Evolutionary conservation across 2,888 invertebrate species (phyloP).

Genomic region (Biston betularia): DNA sequence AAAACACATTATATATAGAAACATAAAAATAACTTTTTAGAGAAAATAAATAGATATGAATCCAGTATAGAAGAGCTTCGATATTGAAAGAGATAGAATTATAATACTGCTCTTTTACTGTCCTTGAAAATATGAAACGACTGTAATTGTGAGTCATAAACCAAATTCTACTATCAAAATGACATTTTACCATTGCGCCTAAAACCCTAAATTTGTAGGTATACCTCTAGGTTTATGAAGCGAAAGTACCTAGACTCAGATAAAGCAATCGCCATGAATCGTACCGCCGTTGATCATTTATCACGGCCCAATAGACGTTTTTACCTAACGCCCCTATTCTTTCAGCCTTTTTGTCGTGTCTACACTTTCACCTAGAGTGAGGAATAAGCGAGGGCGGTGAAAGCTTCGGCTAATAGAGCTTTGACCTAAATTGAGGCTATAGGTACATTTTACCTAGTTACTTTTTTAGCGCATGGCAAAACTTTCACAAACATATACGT

Average conservation of each 20-base stretch:
- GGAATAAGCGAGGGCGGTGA: constrained; percentile 19
- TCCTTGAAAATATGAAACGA: too few species aligned
- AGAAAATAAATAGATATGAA: too few species aligned
- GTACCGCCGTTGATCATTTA: constrained; percentile 60
- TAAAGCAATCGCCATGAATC: constrained; percentile 63
- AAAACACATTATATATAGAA: too few species aligned
- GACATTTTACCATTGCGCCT: background rate
- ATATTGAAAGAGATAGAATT: too few species aligned
- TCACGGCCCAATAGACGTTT: constrained; percentile 70
- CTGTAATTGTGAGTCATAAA: too few species aligned
- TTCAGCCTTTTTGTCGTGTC: constrained; percentile 57
- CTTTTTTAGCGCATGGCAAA: background rate
- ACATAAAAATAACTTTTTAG: too few species aligned
- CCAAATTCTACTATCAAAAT: too few species aligned
- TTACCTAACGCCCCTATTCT: constrained; percentile 64
- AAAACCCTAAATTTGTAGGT: background rate
- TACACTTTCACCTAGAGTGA: constrained; percentile 29
- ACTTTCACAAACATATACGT: background rate
- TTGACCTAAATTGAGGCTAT: constrained; percentile 25
- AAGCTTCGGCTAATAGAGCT: constrained; percentile 27
- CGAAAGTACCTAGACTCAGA: constrained; percentile 2
- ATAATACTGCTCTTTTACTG: too few species aligned
- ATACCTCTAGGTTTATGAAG: background rate
- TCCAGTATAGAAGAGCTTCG: too few species aligned
- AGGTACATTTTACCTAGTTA: background rate